Conservation (phyloP, 2,888 invertebrate species). For the Tetanocera ferruginea region DNA sequence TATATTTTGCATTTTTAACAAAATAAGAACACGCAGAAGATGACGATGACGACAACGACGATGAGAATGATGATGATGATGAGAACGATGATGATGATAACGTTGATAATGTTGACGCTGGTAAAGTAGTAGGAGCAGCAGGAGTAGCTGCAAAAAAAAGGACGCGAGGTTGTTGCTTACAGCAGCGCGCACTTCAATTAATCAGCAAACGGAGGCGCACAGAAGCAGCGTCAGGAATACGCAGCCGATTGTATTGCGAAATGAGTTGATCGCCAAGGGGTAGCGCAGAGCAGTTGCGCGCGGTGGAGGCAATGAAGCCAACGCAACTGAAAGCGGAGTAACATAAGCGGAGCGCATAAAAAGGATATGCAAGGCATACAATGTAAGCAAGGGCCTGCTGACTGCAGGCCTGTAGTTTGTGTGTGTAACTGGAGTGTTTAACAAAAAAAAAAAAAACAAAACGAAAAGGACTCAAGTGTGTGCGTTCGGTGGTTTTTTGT, state of each 20-base stretch:
- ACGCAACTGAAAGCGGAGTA: neutral
- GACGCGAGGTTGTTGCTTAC: constrained; percentile 19
- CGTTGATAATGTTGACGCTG: neutral
- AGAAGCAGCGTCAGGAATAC: constrained; percentile 11
- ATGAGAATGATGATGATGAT: neutral
- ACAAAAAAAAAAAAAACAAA: neutral
- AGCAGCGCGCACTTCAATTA: constrained; percentile 52
- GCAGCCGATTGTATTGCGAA: neutral
- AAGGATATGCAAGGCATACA: constrained; percentile 23
- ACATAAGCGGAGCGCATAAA: constrained; percentile 14
- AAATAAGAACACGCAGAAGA: constrained; percentile 28
- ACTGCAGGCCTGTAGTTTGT: constrained; percentile 5
- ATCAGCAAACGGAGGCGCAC: constrained; percentile 43
- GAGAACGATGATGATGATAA: neutral
- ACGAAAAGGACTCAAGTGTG: constrained; percentile 22
- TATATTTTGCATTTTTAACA: constrained; percentile 39
- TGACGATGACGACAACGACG: neutral
- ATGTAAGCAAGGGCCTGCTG: neutral
- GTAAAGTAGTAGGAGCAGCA: neutral
- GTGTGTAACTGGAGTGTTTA: neutral
- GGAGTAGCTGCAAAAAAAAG: neutral
- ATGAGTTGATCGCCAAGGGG: constrained; percentile 47
- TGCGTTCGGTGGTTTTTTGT: constrained; percentile 14
- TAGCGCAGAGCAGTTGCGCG: neutral
- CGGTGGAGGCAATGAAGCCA: neutral